Conservation (phyloP, 2,797 vertebrate species). For the Typhlichthys eigenmanni region DNA sequence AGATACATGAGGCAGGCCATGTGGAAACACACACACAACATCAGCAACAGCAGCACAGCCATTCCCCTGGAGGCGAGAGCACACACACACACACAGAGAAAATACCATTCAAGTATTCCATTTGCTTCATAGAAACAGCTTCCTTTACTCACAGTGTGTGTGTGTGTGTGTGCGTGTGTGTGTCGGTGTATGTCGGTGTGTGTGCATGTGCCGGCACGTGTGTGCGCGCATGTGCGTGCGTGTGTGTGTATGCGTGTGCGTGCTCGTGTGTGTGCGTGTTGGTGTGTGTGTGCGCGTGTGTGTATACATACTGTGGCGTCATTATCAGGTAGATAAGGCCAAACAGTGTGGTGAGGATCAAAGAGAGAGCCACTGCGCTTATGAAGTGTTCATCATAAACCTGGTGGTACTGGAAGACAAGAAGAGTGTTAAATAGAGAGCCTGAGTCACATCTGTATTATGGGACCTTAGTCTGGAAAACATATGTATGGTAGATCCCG, state of each 20-base stretch:
- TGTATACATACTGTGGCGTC: slow-evolving; percentile 91
- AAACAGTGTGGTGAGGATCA: slow-evolving; percentile 91
- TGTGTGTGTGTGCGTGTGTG: neutral
- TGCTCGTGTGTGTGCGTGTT: slow-evolving; percentile 12
- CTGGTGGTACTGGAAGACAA: slow-evolving; percentile 86
- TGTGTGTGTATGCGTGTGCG: slow-evolving; percentile 4
- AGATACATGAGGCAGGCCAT: slow-evolving; percentile 95
- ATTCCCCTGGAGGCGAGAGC: slow-evolving; percentile 79
- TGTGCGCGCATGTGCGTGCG: slow-evolving; percentile 10
- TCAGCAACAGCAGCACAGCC: slow-evolving; percentile 89
- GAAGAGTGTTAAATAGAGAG: neutral
- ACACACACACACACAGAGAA: neutral
- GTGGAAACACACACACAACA: slow-evolving; percentile 95
- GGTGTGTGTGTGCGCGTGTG: slow-evolving; percentile 32
- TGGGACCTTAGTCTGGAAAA: no score
- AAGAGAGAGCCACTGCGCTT: slow-evolving; percentile 90
- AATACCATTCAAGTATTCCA: slow-evolving; percentile 31
- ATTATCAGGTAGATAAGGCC: slow-evolving; percentile 96
- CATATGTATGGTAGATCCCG: no score
- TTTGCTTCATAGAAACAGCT: slow-evolving; percentile 23
- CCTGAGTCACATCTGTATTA: no score
- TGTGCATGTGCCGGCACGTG: slow-evolving; percentile 19
- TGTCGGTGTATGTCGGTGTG: neutral
- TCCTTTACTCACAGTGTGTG: slow-evolving; percentile 23
- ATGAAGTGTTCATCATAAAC: slow-evolving; percentile 94